Conservation (phyloP, 2,113 vertebrate species). For the Limanda limanda region DNA sequence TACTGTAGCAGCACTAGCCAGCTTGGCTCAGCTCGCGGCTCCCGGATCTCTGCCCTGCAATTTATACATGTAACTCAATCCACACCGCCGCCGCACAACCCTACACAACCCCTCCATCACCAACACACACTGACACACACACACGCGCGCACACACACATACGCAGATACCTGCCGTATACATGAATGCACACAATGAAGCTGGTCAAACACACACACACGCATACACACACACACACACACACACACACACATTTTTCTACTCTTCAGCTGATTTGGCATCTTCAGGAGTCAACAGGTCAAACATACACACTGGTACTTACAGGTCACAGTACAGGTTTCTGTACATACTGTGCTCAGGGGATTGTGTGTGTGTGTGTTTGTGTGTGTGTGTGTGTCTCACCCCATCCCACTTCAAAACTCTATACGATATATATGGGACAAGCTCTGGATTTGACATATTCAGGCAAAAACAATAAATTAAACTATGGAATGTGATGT, state of each 20-base stretch:
- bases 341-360: slow-evolving; percentile 19
- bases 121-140: slow-evolving; percentile 1
- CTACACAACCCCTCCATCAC: background rate
- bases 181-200: slow-evolving; percentile 1
- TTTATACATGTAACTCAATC: slow-evolving; percentile 79
- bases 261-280: slow-evolving; percentile 38
- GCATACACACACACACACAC: background rate
- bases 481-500: slow-evolving; percentile 45
- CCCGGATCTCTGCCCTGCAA: slow-evolving; percentile 71
- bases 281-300: slow-evolving; percentile 28
- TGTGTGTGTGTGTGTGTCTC: slow-evolving; percentile 15
- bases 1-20: slow-evolving; percentile 63
- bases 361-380: background rate
- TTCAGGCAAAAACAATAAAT: slow-evolving; percentile 53
- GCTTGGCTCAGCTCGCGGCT: slow-evolving; percentile 65
- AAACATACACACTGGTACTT: slow-evolving; percentile 23
- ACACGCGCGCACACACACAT: no score
- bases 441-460: slow-evolving; percentile 14
- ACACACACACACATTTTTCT: background rate
- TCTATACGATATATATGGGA: slow-evolving; percentile 21
- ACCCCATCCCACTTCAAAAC: slow-evolving; percentile 2
- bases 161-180: no score
- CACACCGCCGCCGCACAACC: slow-evolving; percentile 14
- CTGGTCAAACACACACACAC: background rate
- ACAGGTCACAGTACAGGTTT: slow-evolving; percentile 24